Percentiles rank a stretch among this genome's conserved stretches.
phyloP scores from a whole-genome alignment of 2,113 vertebrate species.

The human (Homo sapiens) region DNA sequence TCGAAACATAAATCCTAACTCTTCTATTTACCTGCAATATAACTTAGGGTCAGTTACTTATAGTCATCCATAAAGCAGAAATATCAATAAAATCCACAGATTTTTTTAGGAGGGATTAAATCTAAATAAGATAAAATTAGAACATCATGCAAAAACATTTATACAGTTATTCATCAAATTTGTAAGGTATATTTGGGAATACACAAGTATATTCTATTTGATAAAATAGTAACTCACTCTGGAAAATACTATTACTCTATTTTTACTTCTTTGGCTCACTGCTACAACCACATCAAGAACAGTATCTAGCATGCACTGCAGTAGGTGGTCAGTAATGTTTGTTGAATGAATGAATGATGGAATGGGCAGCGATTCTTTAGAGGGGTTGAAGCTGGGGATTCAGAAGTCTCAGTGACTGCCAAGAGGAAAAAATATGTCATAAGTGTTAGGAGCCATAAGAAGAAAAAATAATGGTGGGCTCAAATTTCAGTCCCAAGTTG shows the following conservation, averaged over 20 bases:
- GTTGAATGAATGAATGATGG: background rate
- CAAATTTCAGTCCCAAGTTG: background rate
- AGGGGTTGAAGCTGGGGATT: background rate
- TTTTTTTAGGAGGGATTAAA: background rate
- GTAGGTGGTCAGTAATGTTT: background rate
- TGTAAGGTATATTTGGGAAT: background rate
- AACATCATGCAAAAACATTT: background rate
- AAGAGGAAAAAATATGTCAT: background rate
- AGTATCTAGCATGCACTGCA: background rate
- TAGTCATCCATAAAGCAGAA: background rate
- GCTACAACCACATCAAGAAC: background rate
- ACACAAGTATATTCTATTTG: background rate
- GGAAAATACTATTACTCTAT: background rate
- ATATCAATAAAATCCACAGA: background rate
- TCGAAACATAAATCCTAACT: background rate
- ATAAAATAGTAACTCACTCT: background rate
- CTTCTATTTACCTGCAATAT: background rate
- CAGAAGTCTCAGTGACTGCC: background rate
- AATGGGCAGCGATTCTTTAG: background rate
- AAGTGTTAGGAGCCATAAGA: background rate
- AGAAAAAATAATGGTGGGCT: background rate
- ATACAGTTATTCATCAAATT: background rate
- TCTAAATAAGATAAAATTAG: conserved; percentile 26
- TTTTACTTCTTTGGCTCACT: background rate
- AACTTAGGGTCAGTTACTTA: background rate